Conservation (phyloP, 2,113 vertebrate species). For the Reinhardtius hippoglossoides region DNA sequence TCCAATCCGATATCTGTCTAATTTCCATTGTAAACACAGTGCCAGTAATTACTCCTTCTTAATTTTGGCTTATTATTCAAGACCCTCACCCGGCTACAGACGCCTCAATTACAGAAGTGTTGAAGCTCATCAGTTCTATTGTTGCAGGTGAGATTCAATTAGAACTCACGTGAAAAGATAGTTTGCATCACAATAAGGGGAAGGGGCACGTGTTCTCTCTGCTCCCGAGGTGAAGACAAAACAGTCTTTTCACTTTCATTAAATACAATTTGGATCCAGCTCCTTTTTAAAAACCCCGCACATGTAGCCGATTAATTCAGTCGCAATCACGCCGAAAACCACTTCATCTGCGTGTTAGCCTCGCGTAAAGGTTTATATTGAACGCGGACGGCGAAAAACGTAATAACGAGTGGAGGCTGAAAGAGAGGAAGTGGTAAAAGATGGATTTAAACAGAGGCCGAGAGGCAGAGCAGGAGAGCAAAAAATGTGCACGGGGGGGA, state of each 20-base stretch:
- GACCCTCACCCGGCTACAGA: constrained; percentile 29
- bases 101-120: constrained; percentile 53
- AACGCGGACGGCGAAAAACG: constrained; percentile 18
- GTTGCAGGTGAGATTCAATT: constrained; percentile 64
- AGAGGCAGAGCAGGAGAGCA: constrained; percentile 25
- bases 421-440: constrained; percentile 22
- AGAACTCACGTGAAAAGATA: constrained; percentile 44
- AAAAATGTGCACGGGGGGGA: constrained; percentile 9
- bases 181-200: constrained; percentile 53
- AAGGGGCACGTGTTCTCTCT: constrained; percentile 10
- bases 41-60: constrained; percentile 36
- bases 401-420: background rate
- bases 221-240: constrained; percentile 12
- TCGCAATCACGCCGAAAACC: constrained; percentile 71
- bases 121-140: constrained; percentile 50
- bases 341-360: constrained; percentile 37
- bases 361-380: background rate
- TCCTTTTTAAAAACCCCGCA: constrained; percentile 20
- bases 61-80: constrained; percentile 52
- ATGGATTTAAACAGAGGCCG: constrained; percentile 40
- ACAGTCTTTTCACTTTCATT: constrained; percentile 8
- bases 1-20: constrained; percentile 16
- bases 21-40: constrained; percentile 52
- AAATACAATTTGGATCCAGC: background rate
- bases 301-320: constrained; percentile 60